phyloP scores from a whole-genome alignment of 2,113 vertebrate species.

The Eupsittula cactorum region DNA sequence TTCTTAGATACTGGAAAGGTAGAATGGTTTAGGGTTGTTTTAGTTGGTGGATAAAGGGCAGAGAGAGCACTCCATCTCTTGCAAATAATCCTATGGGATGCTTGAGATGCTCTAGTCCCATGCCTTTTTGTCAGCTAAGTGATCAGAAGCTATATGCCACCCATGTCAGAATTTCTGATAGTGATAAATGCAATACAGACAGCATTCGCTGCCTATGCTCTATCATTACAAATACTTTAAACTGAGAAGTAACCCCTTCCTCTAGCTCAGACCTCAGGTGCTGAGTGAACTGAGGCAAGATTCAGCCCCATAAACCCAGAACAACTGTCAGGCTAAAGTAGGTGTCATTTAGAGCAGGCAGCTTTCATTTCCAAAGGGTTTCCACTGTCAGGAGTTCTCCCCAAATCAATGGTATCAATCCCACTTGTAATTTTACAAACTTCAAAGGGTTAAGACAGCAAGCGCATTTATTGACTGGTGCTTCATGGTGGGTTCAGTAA shows the following conservation, averaged over 20 bases:
- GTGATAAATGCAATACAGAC: neutral
- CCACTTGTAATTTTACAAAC: constrained; percentile 62
- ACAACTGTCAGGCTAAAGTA: neutral
- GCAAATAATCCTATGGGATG: neutral
- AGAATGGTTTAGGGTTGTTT: fast-evolving
- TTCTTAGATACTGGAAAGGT: neutral
- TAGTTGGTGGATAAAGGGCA: too few species aligned
- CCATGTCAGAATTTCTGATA: neutral
- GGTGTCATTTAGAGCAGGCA: neutral
- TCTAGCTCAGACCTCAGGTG: neutral
- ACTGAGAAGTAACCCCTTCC: neutral
- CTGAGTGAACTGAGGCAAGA: neutral
- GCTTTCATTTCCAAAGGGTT: neutral
- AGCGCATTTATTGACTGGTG: constrained; percentile 73
- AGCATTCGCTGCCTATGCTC: neutral
- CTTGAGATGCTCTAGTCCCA: neutral
- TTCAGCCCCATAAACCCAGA: neutral
- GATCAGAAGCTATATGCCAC: neutral
- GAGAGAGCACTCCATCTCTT: neutral
- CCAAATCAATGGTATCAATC: constrained; percentile 62
- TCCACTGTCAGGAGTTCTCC: neutral
- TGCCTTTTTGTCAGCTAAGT: neutral
- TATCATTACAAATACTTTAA: neutral
- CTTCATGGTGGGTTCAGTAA: constrained; percentile 76
- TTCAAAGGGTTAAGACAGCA: constrained; percentile 81